Conservation (phyloP, 2,888 invertebrate species). For the Dascillus cervinus region DNA sequence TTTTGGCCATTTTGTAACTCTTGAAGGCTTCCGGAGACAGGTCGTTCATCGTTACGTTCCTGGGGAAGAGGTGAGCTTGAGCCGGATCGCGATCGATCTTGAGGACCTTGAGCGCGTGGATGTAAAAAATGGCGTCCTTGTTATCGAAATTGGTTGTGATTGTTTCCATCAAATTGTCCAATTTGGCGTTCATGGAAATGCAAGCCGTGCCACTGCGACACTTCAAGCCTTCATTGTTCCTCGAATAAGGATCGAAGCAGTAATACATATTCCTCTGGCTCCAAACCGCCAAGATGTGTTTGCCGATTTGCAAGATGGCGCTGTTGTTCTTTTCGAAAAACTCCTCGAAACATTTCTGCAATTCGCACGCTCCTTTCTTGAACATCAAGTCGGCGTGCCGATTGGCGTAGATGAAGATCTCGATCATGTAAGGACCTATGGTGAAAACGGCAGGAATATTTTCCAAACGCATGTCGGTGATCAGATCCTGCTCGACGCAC, state of each 20-base stretch:
- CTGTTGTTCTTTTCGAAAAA: slow-evolving; percentile 47
- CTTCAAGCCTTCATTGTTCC: slow-evolving; percentile 48
- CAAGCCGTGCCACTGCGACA: slow-evolving; percentile 50
- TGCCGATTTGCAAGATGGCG: slow-evolving; percentile 52
- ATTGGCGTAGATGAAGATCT: slow-evolving; percentile 51
- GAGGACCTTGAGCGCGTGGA: slow-evolving; percentile 55
- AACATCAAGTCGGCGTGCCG: slow-evolving; percentile 41
- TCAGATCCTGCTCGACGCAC: slow-evolving; percentile 43
- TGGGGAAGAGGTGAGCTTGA: slow-evolving; percentile 29
- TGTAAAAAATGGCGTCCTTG: slow-evolving; percentile 44
- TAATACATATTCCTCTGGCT: slow-evolving; percentile 56
- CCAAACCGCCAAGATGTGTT: slow-evolving; percentile 53
- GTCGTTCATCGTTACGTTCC: slow-evolving; percentile 32
- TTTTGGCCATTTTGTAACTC: slow-evolving; percentile 28
- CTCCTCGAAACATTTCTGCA: slow-evolving; percentile 44
- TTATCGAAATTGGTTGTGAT: slow-evolving; percentile 49
- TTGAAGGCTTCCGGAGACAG: slow-evolving; percentile 32
- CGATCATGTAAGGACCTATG: slow-evolving; percentile 50
- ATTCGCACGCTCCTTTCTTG: slow-evolving; percentile 47
- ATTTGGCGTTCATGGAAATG: slow-evolving; percentile 53
- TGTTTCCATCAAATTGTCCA: slow-evolving; percentile 49
- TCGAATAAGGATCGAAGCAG: slow-evolving; percentile 58
- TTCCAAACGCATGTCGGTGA: slow-evolving; percentile 46
- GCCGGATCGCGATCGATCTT: slow-evolving; percentile 43
- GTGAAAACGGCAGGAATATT: slow-evolving; percentile 51